phyloP scores from a whole-genome alignment of 2,888 invertebrate genomes.

The Keiferia lycopersicella region DNA sequence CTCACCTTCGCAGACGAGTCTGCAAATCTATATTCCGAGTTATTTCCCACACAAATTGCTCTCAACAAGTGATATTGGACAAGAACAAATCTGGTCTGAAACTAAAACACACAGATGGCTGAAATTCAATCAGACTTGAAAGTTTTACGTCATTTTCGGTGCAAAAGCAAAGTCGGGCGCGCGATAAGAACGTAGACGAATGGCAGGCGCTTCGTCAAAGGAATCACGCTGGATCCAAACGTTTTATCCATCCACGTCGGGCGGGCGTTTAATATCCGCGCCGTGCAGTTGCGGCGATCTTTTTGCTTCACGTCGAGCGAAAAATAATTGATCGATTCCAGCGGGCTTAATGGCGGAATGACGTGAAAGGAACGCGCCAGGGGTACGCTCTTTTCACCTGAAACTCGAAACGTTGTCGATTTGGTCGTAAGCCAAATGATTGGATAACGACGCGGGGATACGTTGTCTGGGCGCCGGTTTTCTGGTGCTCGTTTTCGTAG shows the following conservation, averaged over 20 bases:
- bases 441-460: slow-evolving; percentile 28
- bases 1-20: not conserved
- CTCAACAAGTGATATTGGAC: slow-evolving; percentile 9
- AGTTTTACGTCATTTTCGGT: slow-evolving; percentile 43
- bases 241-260: slow-evolving; percentile 47
- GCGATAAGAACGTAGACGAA: slow-evolving; percentile 69
- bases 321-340: slow-evolving; percentile 78
- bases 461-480: not conserved
- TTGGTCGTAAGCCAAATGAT: slow-evolving; percentile 41
- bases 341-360: slow-evolving; percentile 63
- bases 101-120: slow-evolving; percentile 20
- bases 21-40: not conserved
- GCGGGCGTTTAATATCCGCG: slow-evolving; percentile 73
- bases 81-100: slow-evolving; percentile 14
- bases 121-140: slow-evolving; percentile 23
- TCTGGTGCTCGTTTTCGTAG: slow-evolving; percentile 14
- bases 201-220: slow-evolving; percentile 65
- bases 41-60: not conserved
- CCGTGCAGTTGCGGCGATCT: slow-evolving; percentile 63
- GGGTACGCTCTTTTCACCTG: slow-evolving; percentile 43
- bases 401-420: slow-evolving; percentile 40
- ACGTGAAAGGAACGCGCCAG: slow-evolving; percentile 54
- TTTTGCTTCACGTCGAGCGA: slow-evolving; percentile 66
- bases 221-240: slow-evolving; percentile 56
- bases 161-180: slow-evolving; percentile 51